phyloP scores from a whole-genome alignment of 2,797 vertebrate genomes.

The Tinamus major region DNA sequence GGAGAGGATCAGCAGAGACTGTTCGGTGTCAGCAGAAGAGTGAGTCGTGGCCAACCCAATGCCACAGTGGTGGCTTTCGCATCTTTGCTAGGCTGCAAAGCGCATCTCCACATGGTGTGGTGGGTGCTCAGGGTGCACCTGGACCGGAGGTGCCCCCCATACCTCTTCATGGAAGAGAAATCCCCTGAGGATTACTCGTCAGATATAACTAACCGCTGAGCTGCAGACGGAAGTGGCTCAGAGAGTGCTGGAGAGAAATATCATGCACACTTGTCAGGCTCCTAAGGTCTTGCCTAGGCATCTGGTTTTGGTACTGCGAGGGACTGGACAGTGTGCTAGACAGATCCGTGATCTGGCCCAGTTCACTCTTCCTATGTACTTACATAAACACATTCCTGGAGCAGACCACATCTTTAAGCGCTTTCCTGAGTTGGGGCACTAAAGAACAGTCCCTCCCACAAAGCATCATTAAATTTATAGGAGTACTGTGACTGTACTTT shows the following conservation, averaged over 20 bases:
- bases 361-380: neutral
- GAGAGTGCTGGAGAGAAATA: neutral
- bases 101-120: fast-evolving
- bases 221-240: neutral
- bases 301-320: neutral
- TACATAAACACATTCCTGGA: neutral
- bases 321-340: neutral
- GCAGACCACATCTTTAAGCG: neutral
- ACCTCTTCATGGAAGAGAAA: neutral
- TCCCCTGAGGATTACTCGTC: neutral
- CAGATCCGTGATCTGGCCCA: neutral
- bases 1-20: neutral
- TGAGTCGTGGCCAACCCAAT: neutral
- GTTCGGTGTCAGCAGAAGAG: neutral
- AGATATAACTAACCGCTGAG: neutral
- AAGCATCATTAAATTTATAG: neutral
- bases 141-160: neutral
- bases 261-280: neutral
- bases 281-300: neutral
- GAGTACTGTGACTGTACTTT: neutral
- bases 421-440: neutral
- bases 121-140: neutral
- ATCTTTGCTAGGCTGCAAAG: neutral
- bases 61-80: neutral
- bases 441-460: neutral